Evolutionary conservation across 2,888 invertebrate species (phyloP).

Genomic region (Galeopsomyia nigrocyanea): DNA sequence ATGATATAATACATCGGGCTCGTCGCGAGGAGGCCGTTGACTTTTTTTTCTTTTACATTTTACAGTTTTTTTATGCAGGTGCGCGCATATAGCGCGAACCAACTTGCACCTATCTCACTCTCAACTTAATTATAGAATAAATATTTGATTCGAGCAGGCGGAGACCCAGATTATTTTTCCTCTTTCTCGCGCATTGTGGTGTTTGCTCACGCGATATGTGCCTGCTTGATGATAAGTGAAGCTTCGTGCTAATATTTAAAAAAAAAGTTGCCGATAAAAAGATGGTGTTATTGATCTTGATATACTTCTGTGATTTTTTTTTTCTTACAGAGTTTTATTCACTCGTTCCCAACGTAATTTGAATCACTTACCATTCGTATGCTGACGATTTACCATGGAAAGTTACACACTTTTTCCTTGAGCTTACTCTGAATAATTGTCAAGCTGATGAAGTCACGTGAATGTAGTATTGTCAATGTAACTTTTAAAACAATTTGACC

Average conservation of each 20-base stretch:
- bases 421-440: not conserved
- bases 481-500: no score
- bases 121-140: slow-evolving; percentile 3
- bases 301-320: not conserved
- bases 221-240: slow-evolving; percentile 20
- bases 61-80: slow-evolving; percentile 10
- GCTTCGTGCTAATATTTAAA: slow-evolving; percentile 24
- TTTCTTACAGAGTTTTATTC: not conserved
- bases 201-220: slow-evolving; percentile 14
- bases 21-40: slow-evolving; percentile 19
- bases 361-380: no score
- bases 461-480: no score
- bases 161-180: slow-evolving; percentile 9
- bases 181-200: no score
- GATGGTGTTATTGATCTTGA: slow-evolving; percentile 18
- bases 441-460: no score
- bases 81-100: no score
- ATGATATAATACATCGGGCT: slow-evolving; percentile 29
- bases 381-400: no score
- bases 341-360: no score
- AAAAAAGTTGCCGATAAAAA: not conserved
- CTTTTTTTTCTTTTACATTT: not conserved
- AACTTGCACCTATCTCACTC: not conserved
- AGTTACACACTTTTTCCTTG: no score
- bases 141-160: slow-evolving; percentile 13